Base-by-base conservation (phyloP, 2,888 invertebrate genomes). In the Ichneumoninae sp. region DNA sequence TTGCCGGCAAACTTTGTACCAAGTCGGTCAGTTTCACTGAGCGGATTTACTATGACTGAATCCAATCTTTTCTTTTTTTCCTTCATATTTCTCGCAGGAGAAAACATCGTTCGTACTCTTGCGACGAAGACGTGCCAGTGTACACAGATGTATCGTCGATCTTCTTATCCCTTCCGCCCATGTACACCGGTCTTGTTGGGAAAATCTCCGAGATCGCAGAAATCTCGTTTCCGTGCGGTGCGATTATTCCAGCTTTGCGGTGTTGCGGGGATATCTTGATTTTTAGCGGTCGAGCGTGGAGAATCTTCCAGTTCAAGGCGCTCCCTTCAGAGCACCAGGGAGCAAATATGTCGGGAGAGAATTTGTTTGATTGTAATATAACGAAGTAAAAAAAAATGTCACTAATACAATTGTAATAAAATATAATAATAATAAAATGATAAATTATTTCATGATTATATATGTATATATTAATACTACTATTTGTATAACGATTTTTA, bases 1-100 rank as follows among this genome's bases (percentile, higher is more conserved):
- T 10, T 50, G 33, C 5, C 33, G n/a, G 3, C 30, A 5, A 16
- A 13, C 16, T 33, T n/a, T 72, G 19, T 33, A 22, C 8, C 10
- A 3, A 62, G 13, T n/a, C 10, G 33, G 47, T 50, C n/a, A 44
- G 26, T 77, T 77, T 68, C 54, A 68, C 54, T 7, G 30, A 8
- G 54, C 16, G 19, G 54, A 22, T 54, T n/a, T 1, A 8, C 1
- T 1, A 19, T 8, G 22, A 22, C 22, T 52, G 4, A 6, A n/a
- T 52, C 4, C 30, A 4, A 5, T 30, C 30, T 52, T 52, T 52
- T 52, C 3, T 3, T 52, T 52, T 52, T 19, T 52, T 52, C 19
- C 7, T 52, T n/a, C 0, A 19, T 52, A 52, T 19, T 52, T 22
- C 10, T 10, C 19, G 3, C 6, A 19, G 22, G 22, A 54, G 1